Conservation (phyloP, 1,140 invertebrate species). For the Dreissena rostriformis region DNA sequence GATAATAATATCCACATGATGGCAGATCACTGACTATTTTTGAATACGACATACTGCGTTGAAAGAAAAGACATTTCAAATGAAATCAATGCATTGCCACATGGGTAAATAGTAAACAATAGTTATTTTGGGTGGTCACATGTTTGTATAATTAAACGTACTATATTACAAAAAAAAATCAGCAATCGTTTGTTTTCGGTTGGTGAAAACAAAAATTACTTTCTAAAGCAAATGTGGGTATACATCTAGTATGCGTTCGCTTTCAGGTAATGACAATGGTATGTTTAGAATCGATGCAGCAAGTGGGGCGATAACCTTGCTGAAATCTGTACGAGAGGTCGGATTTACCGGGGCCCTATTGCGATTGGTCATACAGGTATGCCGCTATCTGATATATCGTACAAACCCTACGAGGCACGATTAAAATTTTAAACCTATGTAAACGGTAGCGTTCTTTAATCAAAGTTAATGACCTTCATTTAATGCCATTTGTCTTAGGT, state of each 20-base stretch:
- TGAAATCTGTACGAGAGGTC: slow-evolving; percentile 3
- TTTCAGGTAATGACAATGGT: slow-evolving; percentile 26
- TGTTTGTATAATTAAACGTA: not conserved
- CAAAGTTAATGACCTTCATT: not conserved
- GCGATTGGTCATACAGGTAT: slow-evolving; percentile 42
- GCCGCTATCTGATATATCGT: not conserved
- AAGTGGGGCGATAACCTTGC: slow-evolving; percentile 14
- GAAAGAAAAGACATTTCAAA: too few relatives aligned
- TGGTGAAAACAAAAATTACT: not conserved
- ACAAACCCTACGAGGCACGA: not conserved
- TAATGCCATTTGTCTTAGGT: slow-evolving; percentile 10
- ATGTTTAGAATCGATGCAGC: slow-evolving; percentile 20
- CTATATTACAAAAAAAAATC: not conserved
- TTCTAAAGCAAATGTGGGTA: not conserved
- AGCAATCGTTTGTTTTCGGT: not conserved
- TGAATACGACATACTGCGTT: too few relatives aligned
- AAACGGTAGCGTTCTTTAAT: not conserved
- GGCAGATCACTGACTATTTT: too few relatives aligned
- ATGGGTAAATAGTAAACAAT: too few relatives aligned
- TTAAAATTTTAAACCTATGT: not conserved
- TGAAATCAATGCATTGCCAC: too few relatives aligned
- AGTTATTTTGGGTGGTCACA: too few relatives aligned
- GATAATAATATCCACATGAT: too few relatives aligned
- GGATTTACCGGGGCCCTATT: slow-evolving; percentile 18
- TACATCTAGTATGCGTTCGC: not conserved